Conservation (phyloP, 92 coral and sea anemone species). For the Zoanthus solanderi region DNA sequence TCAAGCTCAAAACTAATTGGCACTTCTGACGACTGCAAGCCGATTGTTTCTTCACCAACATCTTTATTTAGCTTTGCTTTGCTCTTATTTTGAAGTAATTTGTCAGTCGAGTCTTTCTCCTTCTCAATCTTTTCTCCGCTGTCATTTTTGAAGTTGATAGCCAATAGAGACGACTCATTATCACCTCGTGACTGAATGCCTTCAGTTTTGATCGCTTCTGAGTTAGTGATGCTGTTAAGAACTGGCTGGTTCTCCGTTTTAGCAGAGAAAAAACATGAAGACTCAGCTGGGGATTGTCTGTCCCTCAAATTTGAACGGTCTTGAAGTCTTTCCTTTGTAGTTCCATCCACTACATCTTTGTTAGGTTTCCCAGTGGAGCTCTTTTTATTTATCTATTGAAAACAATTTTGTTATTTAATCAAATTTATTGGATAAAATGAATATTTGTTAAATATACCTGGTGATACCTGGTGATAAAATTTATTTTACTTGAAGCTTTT, state of each 20-base stretch:
- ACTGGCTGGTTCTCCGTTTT: background rate
- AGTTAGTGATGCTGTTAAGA: background rate
- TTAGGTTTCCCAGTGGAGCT: too few species aligned
- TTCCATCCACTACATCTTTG: background rate
- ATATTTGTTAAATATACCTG: too few species aligned
- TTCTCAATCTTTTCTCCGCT: conserved; percentile 5
- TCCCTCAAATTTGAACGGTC: background rate
- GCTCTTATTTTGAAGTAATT: background rate
- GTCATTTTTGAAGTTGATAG: background rate
- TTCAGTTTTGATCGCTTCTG: too few species aligned
- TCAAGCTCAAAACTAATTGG: background rate
- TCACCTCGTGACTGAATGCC: background rate
- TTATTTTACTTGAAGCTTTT: too few species aligned
- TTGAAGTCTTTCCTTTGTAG: background rate
- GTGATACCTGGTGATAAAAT: too few species aligned
- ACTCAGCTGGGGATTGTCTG: background rate
- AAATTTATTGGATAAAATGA: too few species aligned
- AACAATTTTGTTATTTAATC: too few species aligned
- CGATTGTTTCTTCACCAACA: background rate
- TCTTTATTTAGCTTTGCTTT: background rate
- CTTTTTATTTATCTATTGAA: too few species aligned
- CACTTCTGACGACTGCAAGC: background rate
- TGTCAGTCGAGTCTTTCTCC: conserved; percentile 2
- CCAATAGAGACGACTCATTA: background rate
- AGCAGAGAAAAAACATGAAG: background rate